Conservation (phyloP, 2,113 vertebrate genomes). For the Pseudopipra pipra region DNA sequence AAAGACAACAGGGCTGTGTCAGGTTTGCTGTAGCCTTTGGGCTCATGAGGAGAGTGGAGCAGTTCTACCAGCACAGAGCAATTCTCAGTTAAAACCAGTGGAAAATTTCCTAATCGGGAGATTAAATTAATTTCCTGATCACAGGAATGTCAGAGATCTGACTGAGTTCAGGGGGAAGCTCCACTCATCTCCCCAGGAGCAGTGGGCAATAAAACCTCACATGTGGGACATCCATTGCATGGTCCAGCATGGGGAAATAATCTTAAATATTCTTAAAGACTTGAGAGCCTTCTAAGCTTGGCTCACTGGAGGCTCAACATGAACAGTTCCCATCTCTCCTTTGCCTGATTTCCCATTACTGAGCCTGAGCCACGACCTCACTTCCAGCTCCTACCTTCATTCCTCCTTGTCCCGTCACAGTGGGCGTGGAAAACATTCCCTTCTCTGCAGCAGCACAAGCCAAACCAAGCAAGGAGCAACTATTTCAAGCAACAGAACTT, state of each 20-base stretch:
- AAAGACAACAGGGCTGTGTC: neutral
- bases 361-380: neutral
- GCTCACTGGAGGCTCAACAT: neutral
- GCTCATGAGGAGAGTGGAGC: neutral
- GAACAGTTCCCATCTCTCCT: neutral
- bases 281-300: neutral
- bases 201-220: neutral
- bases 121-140: neutral
- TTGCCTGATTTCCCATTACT: neutral
- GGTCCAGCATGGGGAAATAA: neutral
- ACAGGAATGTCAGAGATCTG: neutral
- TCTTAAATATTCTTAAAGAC: neutral
- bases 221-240: neutral
- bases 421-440: neutral
- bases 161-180: neutral
- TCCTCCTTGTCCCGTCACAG: neutral
- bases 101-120: neutral
- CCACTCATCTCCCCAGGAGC: neutral
- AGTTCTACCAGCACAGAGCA: neutral
- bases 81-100: neutral
- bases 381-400: neutral
- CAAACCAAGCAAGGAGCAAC: conserved; percentile 13
- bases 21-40: neutral
- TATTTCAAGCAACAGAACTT: neutral
- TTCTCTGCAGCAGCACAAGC: neutral